Evolutionary conservation across 2,888 invertebrate species (phyloP), one percentile per base, ranked within the genome.

Genomic region (Eristalis arbustorum): DNA sequence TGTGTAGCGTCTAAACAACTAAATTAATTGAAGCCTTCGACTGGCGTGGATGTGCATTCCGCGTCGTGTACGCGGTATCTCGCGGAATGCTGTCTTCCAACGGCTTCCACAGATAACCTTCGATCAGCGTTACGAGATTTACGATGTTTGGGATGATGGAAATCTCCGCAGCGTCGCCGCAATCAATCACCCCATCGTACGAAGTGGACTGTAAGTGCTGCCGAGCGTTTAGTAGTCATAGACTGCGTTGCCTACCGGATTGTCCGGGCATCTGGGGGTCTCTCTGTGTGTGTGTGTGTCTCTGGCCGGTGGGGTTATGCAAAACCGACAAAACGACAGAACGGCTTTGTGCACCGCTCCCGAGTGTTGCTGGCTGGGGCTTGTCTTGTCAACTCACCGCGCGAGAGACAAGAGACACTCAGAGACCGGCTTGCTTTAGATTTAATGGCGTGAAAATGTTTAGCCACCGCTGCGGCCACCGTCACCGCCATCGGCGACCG

Each of bases 381-480:
- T 78, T 82, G 84, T 85, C 82, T 77, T 59, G 72, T 64, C 40
- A 28, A 8, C n/a, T 49, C 25, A 14, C 40, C n/a, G n/a, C n/a
- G n/a, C n/a, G 71, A 66, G 80, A 80, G 73, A 79, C 73, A 63
- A 66, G 80, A 80, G 73, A 79, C 73, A 63, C 61, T 49, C 37
- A 62, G 37, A 25, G 66, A 64, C 75, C 59, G 59, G 59, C 59
- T 69, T 69, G 71, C 74, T 83, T 83, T 73, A 76, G 62, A 66
- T 83, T 79, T 88, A 88, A 88, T 88, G 88, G 88, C 84, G 88
- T 84, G 88, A 88, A 88, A 84, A 82, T 77, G 81, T 81, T 69
- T 49, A 18, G 49, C 49, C 49, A 49, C 49, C 18, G 49, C 49
- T 49, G 49, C 49, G 18, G 49, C 14, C 57, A 28, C 76, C 31